Evolutionary conservation across 2,888 invertebrate species (phyloP), one percentile per base, ranked within the genome.

Genomic region (Idaea dimidiata): DNA sequence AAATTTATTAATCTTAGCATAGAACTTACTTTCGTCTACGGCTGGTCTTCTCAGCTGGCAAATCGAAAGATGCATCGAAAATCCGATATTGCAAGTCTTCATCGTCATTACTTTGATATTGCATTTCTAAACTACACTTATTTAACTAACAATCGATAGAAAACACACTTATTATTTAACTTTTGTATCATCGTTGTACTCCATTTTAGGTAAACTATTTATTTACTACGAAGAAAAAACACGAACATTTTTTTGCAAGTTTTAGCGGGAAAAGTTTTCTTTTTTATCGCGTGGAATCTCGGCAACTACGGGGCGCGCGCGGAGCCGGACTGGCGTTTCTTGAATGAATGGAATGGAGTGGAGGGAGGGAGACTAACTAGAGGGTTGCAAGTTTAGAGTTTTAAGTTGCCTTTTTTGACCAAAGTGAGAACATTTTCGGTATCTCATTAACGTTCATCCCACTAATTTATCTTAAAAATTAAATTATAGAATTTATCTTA

Each of bases 31-130:
- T 91, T 87, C 81, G 82, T 66, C 86, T 85, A 66, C 84, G 82
- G 71, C 82, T 75, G 72, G 81, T 72, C 67, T 77, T 84, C 65
- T 86, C 89, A 67, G 77, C 71, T 59, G 84, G 79, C 71, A 90
- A 84, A 72, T 87, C 87, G 85, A 87, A 92, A 84, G 91, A 88
- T 77, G 91, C 90, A 72, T 91, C 92, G 85, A 92, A 92, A 86
- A 92, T 92, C 90, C 88, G 88, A 86, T 91, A 91, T 82, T 92
- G 91, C 73, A 92, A 86, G 72, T 91, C 91, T 78, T 91, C 92
- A 69, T 91, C 88, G 64, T 89, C 91, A 85, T 89, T 90, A 78
- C 84, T 88, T 89, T 83, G 89, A 89, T 82, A 91, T 92, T 92
- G 92, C 92, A 92, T 92, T 81, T 84, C 91, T 91, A 76, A 43